Evolutionary conservation across 2,113 vertebrate species (phyloP).

Genomic region (Geococcyx californianus): DNA sequence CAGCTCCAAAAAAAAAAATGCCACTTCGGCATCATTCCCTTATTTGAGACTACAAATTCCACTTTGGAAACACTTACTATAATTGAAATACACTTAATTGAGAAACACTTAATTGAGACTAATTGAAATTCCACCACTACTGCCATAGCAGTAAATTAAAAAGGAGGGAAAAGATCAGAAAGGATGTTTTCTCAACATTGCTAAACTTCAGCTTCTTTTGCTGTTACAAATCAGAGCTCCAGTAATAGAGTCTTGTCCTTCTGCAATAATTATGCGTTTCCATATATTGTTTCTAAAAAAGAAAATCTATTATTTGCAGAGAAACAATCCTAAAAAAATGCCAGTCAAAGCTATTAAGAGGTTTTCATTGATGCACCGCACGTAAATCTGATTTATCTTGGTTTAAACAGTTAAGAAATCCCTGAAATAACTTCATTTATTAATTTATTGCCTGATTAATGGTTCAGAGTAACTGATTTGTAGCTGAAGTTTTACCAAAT

Average conservation of each 20-base stretch:
- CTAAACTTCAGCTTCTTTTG: background rate
- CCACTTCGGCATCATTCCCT: background rate
- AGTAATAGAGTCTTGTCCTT: background rate
- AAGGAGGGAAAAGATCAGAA: background rate
- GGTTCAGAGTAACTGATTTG: slow-evolving; percentile 50
- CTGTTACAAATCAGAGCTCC: background rate
- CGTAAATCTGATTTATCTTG: slow-evolving; percentile 80
- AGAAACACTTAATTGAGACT: slow-evolving; percentile 26
- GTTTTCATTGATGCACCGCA: slow-evolving; percentile 45
- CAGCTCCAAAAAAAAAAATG: slow-evolving; percentile 15
- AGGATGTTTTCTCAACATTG: background rate
- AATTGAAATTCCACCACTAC: slow-evolving; percentile 19
- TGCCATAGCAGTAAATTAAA: slow-evolving; percentile 27
- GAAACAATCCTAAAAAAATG: slow-evolving; percentile 22
- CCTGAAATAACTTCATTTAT: slow-evolving; percentile 70
- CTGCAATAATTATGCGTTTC: slow-evolving; percentile 38
- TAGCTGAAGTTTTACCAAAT: slow-evolving; percentile 56
- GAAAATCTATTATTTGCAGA: background rate
- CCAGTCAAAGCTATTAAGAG: slow-evolving; percentile 20
- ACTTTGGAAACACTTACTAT: slow-evolving; percentile 18
- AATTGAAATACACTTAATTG: slow-evolving; percentile 47
- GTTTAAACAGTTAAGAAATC: slow-evolving; percentile 82
- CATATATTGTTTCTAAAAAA: background rate
- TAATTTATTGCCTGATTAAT: slow-evolving; percentile 76
- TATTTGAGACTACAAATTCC: slow-evolving; percentile 10